Conservation (phyloP, 92 coral and sea anemone species). For the Meandrina meandrites region DNA sequence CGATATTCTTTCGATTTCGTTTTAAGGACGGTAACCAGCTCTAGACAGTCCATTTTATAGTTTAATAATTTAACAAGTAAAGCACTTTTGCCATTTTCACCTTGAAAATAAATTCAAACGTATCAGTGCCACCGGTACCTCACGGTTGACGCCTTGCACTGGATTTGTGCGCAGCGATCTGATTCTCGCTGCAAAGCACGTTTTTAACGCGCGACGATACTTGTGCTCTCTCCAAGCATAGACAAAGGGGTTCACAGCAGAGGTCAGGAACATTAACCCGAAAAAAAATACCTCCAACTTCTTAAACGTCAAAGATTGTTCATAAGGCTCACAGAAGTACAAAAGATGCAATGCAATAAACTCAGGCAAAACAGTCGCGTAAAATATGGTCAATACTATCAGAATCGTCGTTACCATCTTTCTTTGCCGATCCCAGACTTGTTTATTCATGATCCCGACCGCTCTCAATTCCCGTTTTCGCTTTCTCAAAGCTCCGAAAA, state of each 20-base stretch:
- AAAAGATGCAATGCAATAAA: slow-evolving; percentile 36
- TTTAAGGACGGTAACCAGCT: too few species aligned
- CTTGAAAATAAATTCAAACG: background rate
- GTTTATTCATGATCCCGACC: slow-evolving; percentile 10
- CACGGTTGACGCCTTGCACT: background rate
- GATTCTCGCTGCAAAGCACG: slow-evolving; percentile 1
- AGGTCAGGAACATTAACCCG: slow-evolving; percentile 32
- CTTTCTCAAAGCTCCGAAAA: slow-evolving; percentile 35
- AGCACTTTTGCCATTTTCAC: background rate
- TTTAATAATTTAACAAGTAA: too few species aligned
- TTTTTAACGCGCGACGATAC: slow-evolving; percentile 34
- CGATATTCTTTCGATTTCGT: too few species aligned
- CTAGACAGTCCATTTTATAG: too few species aligned
- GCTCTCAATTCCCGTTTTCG: slow-evolving; percentile 16
- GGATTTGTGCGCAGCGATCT: background rate
- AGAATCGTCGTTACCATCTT: slow-evolving; percentile 35
- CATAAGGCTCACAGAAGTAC: slow-evolving; percentile 33
- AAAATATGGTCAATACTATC: slow-evolving; percentile 40
- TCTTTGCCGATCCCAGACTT: slow-evolving; percentile 27
- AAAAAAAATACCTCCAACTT: slow-evolving; percentile 25
- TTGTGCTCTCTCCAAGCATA: slow-evolving; percentile 44
- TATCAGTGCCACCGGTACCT: background rate
- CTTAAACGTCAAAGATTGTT: slow-evolving; percentile 26
- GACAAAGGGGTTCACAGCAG: slow-evolving; percentile 51
- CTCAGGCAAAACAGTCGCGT: slow-evolving; percentile 42